These are phyloP conservation scores for Pterocles orientalis DNA, from an alignment of 2,113 vertebrate species.

Conservation along the genomic window DNA sequence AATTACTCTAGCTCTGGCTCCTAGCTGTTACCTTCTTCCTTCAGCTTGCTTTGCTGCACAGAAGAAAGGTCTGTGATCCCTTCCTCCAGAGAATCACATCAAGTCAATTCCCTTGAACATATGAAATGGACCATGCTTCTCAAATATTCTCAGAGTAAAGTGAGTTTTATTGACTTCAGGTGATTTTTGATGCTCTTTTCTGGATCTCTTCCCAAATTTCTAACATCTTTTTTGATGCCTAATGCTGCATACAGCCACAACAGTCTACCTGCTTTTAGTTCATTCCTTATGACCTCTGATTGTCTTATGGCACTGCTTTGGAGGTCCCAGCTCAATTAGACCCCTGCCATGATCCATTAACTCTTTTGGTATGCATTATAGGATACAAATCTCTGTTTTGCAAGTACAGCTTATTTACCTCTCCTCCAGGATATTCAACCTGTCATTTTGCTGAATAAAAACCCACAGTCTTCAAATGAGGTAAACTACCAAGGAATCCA, in stretches of 20 bases:
- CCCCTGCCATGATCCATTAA: not conserved
- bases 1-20: not conserved
- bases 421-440: not conserved
- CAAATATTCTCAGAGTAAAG: not conserved
- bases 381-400: not conserved
- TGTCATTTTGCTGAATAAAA: not conserved
- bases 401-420: not conserved
- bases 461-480: accelerated
- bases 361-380: not conserved
- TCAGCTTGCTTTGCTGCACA: not conserved
- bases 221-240: not conserved
- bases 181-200: not conserved
- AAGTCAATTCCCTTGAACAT: not conserved
- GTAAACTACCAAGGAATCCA: not conserved
- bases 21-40: not conserved
- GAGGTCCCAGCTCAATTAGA: not conserved
- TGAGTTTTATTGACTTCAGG: not conserved
- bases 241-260: not conserved
- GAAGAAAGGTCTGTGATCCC: not conserved
- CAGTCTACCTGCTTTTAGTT: not conserved
- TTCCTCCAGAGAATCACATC: not conserved
- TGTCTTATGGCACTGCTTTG: not conserved
- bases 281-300: not conserved
- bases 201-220: not conserved
- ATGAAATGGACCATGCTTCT: not conserved